phyloP scores from a whole-genome alignment of 2,888 invertebrate genomes.

The Eilema sororculum region DNA sequence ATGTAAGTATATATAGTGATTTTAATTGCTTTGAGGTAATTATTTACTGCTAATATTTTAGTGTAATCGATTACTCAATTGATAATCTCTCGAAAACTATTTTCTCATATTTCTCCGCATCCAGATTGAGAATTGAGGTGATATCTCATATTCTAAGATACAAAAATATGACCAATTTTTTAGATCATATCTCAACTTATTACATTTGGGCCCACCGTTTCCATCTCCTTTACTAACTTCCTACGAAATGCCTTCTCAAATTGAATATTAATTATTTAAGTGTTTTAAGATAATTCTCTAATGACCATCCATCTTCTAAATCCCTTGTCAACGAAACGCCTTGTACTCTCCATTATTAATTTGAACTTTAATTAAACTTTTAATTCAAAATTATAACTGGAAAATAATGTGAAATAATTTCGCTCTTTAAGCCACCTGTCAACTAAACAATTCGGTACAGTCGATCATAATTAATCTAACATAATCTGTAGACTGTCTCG shows the following conservation, averaged over 20 bases:
- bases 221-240: constrained; percentile 7
- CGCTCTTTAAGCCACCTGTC: constrained; percentile 77
- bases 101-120: no score
- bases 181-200: no score
- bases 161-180: no score
- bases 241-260: constrained; percentile 19
- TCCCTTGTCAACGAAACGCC: constrained; percentile 65
- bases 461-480: constrained; percentile 86
- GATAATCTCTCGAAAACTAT: no score
- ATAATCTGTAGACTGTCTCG: constrained; percentile 79
- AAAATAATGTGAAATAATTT: constrained; percentile 80
- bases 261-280: constrained; percentile 46
- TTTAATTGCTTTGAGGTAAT: no score
- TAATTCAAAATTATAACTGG: constrained; percentile 74
- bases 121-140: no score
- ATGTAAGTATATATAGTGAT: no score
- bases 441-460: constrained; percentile 82
- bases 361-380: constrained; percentile 82
- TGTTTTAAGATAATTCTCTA: constrained; percentile 48
- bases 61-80: no score
- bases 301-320: constrained; percentile 63
- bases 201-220: no score
- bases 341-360: constrained; percentile 67
- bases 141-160: no score
- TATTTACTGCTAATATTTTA: no score